phyloP scores from a whole-genome alignment of 2,113 vertebrate genomes.

The Tamias sibiricus region DNA sequence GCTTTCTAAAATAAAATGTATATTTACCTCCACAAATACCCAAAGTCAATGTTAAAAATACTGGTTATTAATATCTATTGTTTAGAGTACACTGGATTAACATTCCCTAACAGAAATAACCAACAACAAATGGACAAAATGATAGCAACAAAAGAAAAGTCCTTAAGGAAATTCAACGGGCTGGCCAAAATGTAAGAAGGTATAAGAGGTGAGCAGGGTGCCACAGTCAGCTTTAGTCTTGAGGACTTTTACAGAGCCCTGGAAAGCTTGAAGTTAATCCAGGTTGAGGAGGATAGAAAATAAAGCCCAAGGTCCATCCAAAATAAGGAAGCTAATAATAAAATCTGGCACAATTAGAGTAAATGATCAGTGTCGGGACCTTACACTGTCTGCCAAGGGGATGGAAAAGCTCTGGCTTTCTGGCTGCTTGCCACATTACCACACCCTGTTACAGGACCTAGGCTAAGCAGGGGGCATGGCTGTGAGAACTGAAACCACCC shows the following conservation, averaged over 20 bases:
- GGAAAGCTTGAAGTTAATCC: constrained; percentile 18
- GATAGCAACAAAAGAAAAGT: constrained; percentile 1
- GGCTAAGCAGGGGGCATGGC: no score
- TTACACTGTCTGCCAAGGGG: no score
- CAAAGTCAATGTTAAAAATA: constrained; percentile 35
- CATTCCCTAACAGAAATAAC: background rate
- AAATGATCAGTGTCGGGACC: background rate
- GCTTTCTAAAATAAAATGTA: background rate
- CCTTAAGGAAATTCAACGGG: constrained; percentile 30
- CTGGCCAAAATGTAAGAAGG: background rate
- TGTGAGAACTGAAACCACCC: no score
- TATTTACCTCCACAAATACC: background rate
- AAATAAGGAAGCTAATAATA: background rate
- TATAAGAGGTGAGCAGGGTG: background rate
- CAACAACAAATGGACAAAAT: background rate
- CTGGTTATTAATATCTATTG: background rate
- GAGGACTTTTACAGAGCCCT: constrained; percentile 16
- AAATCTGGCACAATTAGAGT: background rate
- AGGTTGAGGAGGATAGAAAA: constrained; percentile 4
- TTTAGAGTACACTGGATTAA: background rate
- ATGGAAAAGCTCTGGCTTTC: no score
- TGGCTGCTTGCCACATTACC: no score
- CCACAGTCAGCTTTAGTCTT: background rate
- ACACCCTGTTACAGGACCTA: no score
- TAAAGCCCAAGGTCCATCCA: background rate